A percentile compares a stretch with the other conserved stretches of the same genome.
phyloP scores from a whole-genome alignment of 2,797 vertebrate genomes.

The Myotis myotis region DNA sequence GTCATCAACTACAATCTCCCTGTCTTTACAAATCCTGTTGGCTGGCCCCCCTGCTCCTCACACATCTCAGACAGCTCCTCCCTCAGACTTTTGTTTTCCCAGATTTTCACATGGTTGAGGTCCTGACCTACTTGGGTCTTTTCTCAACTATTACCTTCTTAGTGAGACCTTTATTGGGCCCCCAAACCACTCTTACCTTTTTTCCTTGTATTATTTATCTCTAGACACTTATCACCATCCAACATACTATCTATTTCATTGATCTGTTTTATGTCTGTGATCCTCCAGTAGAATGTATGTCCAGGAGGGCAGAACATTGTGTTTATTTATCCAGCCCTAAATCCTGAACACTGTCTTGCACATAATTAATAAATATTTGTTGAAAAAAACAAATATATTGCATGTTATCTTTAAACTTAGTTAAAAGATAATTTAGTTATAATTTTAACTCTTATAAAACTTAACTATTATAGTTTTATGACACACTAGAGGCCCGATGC shows the following conservation, averaged over 20 bases:
- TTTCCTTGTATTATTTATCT: not conserved
- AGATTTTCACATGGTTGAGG: not conserved
- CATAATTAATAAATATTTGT: not conserved
- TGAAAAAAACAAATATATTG: not conserved
- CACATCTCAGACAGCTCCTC: not conserved
- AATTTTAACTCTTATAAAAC: not conserved
- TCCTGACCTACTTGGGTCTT: not conserved
- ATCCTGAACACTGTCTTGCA: not conserved
- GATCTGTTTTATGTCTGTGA: not conserved
- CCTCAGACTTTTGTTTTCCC: not conserved
- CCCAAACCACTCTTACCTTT: not conserved
- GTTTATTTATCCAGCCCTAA: not conserved
- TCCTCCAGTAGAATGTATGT: not conserved
- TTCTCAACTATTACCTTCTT: not conserved
- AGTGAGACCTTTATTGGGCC: not conserved
- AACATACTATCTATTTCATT: not conserved
- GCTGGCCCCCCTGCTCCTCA: not conserved
- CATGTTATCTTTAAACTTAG: not conserved
- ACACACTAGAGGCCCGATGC: not conserved
- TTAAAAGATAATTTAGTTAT: not conserved
- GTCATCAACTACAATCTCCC: not conserved
- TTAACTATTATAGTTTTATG: not conserved
- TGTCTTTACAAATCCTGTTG: not conserved
- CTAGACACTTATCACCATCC: not conserved
- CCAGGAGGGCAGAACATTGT: not conserved